These are phyloP conservation scores for Apocheima hispidaria DNA, from an alignment of 2,888 invertebrate species.

Conservation along the genomic window DNA sequence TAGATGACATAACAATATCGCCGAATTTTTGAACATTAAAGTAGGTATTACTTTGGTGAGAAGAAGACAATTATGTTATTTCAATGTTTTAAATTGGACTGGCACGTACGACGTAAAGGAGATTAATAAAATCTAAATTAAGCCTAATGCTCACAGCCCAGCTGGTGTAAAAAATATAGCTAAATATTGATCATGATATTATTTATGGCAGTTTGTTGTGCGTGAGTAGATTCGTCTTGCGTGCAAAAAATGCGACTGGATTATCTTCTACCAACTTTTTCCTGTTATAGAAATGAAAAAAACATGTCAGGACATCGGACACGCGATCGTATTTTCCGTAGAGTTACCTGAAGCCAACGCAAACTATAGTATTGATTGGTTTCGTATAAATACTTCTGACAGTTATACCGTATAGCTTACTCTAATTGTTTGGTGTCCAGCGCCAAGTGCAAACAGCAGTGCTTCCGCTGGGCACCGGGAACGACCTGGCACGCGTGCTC, in stretches of 20 bases:
- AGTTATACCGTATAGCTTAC: background rate
- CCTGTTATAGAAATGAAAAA: slow-evolving; percentile 14
- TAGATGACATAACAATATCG: too few species aligned
- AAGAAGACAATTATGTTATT: too few species aligned
- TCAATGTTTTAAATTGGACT: too few species aligned
- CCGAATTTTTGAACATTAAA: too few species aligned
- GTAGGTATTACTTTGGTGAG: too few species aligned
- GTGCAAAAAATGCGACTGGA: background rate
- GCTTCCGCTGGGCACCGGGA: slow-evolving; percentile 97
- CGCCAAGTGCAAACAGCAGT: slow-evolving; percentile 98
- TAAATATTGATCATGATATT: too few species aligned
- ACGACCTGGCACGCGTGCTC: slow-evolving; percentile 97
- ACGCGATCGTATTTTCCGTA: slow-evolving; percentile 13
- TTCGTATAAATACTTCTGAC: background rate
- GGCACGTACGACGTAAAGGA: too few species aligned
- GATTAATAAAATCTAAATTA: too few species aligned
- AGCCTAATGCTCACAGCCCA: too few species aligned
- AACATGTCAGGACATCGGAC: slow-evolving; percentile 9
- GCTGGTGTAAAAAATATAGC: too few species aligned
- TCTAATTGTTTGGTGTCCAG: slow-evolving; percentile 68
- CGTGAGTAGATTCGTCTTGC: background rate
- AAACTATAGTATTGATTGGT: background rate
- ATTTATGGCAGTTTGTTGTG: too few species aligned
- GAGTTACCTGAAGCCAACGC: background rate
- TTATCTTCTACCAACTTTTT: slow-evolving; percentile 1